These are phyloP conservation scores for Gasterosteus aculeatus DNA, from an alignment of 2,113 vertebrate genomes.

Conservation along the genomic window DNA sequence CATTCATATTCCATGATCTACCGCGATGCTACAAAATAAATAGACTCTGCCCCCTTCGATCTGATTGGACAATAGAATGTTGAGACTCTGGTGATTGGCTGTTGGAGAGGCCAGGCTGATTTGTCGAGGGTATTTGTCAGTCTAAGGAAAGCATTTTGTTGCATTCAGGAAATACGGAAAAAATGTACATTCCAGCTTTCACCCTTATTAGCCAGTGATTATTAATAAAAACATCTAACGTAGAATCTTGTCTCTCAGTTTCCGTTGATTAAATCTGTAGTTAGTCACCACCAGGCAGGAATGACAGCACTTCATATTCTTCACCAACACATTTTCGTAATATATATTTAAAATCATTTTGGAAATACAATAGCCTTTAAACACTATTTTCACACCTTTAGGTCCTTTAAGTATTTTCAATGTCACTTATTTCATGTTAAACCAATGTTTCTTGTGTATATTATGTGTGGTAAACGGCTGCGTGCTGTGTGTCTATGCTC, in stretches of 20 bases:
- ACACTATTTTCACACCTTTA: neutral
- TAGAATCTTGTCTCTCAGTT: neutral
- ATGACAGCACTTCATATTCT: neutral
- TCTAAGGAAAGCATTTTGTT: neutral
- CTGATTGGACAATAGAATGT: conserved; percentile 48
- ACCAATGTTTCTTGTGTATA: neutral
- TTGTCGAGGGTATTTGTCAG: conserved; percentile 3
- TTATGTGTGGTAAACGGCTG: neutral
- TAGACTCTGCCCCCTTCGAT: neutral
- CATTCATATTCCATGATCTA: conserved; percentile 18
- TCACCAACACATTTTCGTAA: neutral
- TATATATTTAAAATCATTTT: neutral
- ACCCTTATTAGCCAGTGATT: neutral
- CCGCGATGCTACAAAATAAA: conserved; percentile 4
- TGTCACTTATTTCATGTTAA: neutral
- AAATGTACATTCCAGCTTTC: neutral
- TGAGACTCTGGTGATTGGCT: conserved; percentile 35
- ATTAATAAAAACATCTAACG: neutral
- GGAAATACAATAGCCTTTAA: neutral
- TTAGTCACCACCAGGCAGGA: neutral
- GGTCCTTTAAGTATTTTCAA: neutral
- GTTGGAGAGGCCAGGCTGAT: neutral
- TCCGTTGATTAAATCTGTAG: neutral
- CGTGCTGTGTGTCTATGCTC: neutral
- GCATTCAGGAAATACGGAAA: conserved; percentile 13